Evolutionary conservation across 2,113 vertebrate species (phyloP), one percentile per base, ranked within the genome.

Genomic region (Triplophysa siluroides): DNA sequence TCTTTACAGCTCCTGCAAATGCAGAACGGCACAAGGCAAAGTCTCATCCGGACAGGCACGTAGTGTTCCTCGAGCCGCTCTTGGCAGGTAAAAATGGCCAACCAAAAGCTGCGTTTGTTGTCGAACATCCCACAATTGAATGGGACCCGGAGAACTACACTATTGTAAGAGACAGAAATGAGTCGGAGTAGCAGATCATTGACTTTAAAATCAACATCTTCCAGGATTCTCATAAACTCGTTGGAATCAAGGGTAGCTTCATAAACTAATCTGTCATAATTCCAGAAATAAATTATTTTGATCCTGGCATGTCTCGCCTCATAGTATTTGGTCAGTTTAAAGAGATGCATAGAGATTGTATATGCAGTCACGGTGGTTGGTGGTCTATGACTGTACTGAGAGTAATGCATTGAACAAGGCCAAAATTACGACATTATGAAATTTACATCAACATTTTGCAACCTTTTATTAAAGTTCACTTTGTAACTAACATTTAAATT

Each of bases 41-140:
- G 86, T 81, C 83, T 78, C 92, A 93, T 0, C n/a, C 88, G 54
- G 90, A 92, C 78, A 95, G 93, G 83, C 95, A 93, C 0, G 96
- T 98, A 12, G 94, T 93, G 7, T 98, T 98, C 87, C 83, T 96
- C 1, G 96, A 98, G 86, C 94, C 96, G 0, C 75, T 93, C 87
- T 86, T 93, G 70, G 92, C 93, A n/a, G 91, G 89, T 0, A 92
- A 91, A 88, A 94, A 91, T 0, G 94, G 95, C 60, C 90, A 89
- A 75, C 87, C 90, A 74, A 92, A 85, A 85, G 88, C 90, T 86
- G 89, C 91, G 19, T 88, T 92, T 0, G 73, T 86, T 33, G 12
- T 38, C 13, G 89, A 0, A 85, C 90, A 45, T 58, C 83, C 78
- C 90, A 82, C 91, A 90, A 19, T 26, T 63, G 78, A 78, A 80